Conservation (phyloP, 2,888 invertebrate species). For the Cybosia mesomella region DNA sequence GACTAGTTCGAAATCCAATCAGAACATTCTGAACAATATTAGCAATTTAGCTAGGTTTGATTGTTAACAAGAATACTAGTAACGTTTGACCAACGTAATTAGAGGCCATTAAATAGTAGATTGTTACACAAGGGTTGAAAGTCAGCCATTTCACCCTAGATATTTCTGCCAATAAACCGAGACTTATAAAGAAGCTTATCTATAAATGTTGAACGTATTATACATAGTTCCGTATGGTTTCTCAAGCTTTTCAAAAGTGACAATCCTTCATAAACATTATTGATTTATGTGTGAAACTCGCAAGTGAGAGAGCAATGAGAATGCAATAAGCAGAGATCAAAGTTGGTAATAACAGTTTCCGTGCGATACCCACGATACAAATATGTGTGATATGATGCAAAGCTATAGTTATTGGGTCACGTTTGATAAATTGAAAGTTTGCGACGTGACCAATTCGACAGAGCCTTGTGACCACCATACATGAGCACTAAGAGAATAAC, state of each 20-base stretch:
- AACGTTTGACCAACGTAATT: no score
- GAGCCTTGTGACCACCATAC: constrained; percentile 47
- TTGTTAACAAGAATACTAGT: no score
- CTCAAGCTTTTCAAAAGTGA: constrained; percentile 18
- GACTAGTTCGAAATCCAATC: no score
- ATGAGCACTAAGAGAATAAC: constrained; percentile 31
- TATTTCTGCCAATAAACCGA: neutral
- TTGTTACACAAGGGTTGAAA: no score
- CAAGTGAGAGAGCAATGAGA: constrained; percentile 19
- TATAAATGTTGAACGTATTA: neutral
- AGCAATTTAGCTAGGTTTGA: no score
- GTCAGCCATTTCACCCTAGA: no score
- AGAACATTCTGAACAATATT: no score
- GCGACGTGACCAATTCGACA: constrained; percentile 44
- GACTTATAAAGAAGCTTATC: neutral
- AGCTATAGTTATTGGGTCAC: constrained; percentile 33
- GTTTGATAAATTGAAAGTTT: constrained; percentile 55
- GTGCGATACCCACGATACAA: constrained; percentile 40
- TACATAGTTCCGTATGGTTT: constrained; percentile 7
- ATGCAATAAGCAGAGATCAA: constrained; percentile 22
- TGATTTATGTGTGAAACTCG: constrained; percentile 33
- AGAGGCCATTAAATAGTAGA: no score
- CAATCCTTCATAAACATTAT: constrained; percentile 22
- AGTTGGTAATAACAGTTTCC: constrained; percentile 44
- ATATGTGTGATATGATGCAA: constrained; percentile 47